Evolutionary conservation across 2,888 invertebrate genomes (phyloP), one percentile per base, ranked within the genome.

Genomic region (Acanthosepion lycidas): DNA sequence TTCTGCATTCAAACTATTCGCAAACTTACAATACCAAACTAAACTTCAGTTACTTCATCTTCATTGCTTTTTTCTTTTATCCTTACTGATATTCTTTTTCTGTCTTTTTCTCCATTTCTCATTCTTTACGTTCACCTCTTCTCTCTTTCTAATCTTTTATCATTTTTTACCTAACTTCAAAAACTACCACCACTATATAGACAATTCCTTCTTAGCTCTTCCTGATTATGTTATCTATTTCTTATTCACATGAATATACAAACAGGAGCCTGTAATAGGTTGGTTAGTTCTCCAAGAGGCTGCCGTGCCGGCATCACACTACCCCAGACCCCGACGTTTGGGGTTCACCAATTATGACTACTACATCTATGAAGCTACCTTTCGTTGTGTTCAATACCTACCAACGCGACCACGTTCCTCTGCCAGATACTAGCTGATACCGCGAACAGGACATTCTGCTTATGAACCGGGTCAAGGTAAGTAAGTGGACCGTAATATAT

Each of bases 401-500:
- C 93, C 93, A 93, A 53, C 53, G 49, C 51, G 93, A 53, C 49
- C 93, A 93, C 49, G 93, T 93, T 93, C 93, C 49, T 93, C 51
- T 93, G 93, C 93, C 93, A 93, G 93, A 93, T 93, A 93, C 51
- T 93, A 93, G 93, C 49, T 93, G 93, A 93, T 93, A 93, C 93
- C 15, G n/a, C 78, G n/a, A 78, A 78, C 78, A 33, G 33, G 78
- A 78, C 78, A n/a, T 33, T 78, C n/a, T 78, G 78, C 78, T 78
- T 78, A 78, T 78, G 78, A 78, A 78, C n/a, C 78, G 78, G 78
- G 78, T 78, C 78, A 78, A 78, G 78, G 78, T 78, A 78, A 78
- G 78, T 78, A 9, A 78, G 78, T 78, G n/a, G 78, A 78, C n/a
- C 6, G 78, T n/a, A n/a, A 78, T 78, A 78, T 78, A 78, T 78